Percentiles rank a stretch among this genome's conserved stretches.
phyloP scores from a whole-genome alignment of 2,113 vertebrate genomes.

The Athene cunicularia region DNA sequence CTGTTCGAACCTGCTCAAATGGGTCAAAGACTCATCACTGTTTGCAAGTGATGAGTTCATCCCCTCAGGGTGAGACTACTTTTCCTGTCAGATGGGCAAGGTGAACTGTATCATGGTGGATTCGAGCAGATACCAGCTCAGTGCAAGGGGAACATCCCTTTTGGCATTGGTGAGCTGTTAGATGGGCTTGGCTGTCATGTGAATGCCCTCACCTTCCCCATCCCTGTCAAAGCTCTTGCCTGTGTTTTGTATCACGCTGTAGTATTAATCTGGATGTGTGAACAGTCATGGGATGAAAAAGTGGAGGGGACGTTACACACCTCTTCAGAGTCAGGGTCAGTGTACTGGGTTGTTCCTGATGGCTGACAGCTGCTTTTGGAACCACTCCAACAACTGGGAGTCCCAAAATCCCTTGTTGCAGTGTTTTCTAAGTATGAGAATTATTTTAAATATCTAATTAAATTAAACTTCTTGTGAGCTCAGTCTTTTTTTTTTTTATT shows the following conservation, averaged over 20 bases:
- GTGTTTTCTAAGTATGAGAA: conserved; percentile 43
- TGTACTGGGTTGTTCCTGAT: not conserved
- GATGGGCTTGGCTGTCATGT: not conserved
- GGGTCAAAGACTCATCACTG: not conserved
- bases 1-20: not conserved
- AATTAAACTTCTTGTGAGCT: conserved; percentile 41
- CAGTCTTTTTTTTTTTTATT: conserved; percentile 22
- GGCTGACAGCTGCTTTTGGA: not conserved
- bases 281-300: not conserved
- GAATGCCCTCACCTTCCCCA: not conserved
- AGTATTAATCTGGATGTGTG: not conserved
- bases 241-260: not conserved
- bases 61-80: not conserved
- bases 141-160: not conserved
- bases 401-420: conserved; percentile 15
- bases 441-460: conserved; percentile 68
- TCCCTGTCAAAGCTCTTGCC: not conserved
- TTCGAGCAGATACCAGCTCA: not conserved
- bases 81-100: not conserved
- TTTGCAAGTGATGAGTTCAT: not conserved
- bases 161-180: not conserved
- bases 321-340: not conserved
- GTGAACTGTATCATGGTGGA: not conserved
- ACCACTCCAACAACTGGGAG: not conserved
- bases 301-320: not conserved